These are phyloP conservation scores for Anhinga rufa DNA, from an alignment of 2,113 vertebrate species.

Conservation along the genomic window DNA sequence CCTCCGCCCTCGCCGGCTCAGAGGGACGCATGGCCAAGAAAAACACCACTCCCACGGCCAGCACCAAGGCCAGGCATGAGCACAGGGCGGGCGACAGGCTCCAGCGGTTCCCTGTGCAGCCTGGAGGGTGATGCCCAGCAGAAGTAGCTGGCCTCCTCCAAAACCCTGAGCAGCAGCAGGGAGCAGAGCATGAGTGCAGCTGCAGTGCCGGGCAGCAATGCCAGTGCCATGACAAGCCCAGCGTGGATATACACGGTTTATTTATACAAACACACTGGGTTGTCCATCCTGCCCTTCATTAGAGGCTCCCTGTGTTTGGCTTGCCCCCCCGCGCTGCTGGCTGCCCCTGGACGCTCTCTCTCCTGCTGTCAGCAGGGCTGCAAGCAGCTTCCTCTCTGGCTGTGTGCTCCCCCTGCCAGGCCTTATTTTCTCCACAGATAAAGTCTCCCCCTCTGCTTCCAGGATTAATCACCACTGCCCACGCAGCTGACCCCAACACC, in stretches of 20 bases:
- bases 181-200: background rate
- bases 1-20: background rate
- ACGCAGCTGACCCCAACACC: background rate
- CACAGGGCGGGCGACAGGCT: background rate
- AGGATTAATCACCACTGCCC: background rate
- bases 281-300: background rate
- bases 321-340: fast-evolving
- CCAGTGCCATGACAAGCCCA: background rate
- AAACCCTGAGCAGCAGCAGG: background rate
- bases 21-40: background rate
- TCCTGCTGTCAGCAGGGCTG: background rate
- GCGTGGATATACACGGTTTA: background rate
- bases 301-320: background rate
- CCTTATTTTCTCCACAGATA: background rate
- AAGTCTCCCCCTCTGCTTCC: background rate
- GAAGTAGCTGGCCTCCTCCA: background rate
- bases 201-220: background rate
- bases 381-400: slow-evolving; percentile 9
- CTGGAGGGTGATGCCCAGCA: background rate
- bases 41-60: background rate
- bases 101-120: background rate
- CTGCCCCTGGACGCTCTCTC: background rate
- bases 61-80: background rate
- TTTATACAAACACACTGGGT: background rate
- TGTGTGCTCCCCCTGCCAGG: background rate